A percentile compares a stretch with the other conserved stretches of the same genome.
These are phyloP conservation scores for Epistrophe grossulariae DNA, from an alignment of 2,888 invertebrate species.

Conservation along the genomic window DNA sequence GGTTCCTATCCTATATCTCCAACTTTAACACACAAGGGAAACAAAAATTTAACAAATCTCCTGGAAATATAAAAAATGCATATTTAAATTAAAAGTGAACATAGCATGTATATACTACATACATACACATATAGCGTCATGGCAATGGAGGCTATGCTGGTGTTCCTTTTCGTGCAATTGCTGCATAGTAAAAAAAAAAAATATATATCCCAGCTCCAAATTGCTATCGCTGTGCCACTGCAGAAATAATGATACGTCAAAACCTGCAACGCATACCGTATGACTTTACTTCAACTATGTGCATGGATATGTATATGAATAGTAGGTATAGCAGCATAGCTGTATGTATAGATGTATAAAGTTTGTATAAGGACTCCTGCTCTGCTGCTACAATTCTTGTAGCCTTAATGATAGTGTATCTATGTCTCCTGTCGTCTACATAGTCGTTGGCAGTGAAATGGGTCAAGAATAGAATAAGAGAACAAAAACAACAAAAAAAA, in stretches of 20 bases:
- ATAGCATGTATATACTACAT: not conserved
- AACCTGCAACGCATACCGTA: conserved; percentile 64
- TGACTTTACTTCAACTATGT: conserved; percentile 40
- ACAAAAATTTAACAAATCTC: conserved; percentile 56
- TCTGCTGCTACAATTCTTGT: conserved; percentile 33
- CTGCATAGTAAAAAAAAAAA: conserved; percentile 35
- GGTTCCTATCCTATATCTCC: not conserved
- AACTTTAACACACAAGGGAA: conserved; percentile 14
- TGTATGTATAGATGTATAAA: not conserved
- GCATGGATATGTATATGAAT: not conserved
- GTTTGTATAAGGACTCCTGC: not conserved
- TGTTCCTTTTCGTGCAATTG: conserved; percentile 1
- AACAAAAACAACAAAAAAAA: not conserved
- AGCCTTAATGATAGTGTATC: conserved; percentile 61
- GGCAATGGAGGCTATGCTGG: conserved; percentile 19
- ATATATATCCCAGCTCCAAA: conserved; percentile 24
- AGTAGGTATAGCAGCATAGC: not conserved
- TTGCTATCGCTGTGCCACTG: conserved; percentile 41
- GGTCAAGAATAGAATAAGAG: conserved; percentile 61
- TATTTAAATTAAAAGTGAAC: conserved; percentile 61
- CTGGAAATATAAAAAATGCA: conserved; percentile 68
- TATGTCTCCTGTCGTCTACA: conserved; percentile 38
- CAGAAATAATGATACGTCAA: conserved; percentile 69
- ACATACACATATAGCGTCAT: not conserved
- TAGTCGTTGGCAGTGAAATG: conserved; percentile 52